These are phyloP conservation scores for Ischnura elegans DNA, from an alignment of 2,888 invertebrate genomes.

Conservation along the genomic window DNA sequence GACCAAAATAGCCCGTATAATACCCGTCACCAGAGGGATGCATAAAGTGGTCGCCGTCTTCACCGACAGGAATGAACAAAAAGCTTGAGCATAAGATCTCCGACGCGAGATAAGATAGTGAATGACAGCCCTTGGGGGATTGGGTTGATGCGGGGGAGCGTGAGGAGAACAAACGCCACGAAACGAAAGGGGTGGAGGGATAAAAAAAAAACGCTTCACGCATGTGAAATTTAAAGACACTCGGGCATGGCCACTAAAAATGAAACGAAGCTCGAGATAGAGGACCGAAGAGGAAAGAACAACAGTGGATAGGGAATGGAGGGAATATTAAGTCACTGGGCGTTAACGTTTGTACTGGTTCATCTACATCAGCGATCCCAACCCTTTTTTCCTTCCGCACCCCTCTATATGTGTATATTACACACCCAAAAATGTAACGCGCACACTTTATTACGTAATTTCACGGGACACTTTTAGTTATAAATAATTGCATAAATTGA, in stretches of 20 bases:
- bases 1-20: neutral
- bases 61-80: slow-evolving; percentile 7
- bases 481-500: too few relatives aligned
- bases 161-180: neutral
- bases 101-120: neutral
- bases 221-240: neutral
- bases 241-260: neutral
- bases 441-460: too few relatives aligned
- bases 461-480: too few relatives aligned
- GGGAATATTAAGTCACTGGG: neutral
- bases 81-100: neutral
- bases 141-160: neutral
- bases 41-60: neutral
- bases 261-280: neutral
- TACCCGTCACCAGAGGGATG: neutral
- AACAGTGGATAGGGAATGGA: neutral
- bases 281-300: neutral
- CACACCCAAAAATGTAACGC: too few relatives aligned
- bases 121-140: neutral
- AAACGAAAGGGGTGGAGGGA: neutral
- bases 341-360: too few relatives aligned
- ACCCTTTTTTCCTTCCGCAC: too few relatives aligned
- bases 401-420: too few relatives aligned
- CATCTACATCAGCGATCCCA: too few relatives aligned
- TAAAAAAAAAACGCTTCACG: neutral